Evolutionary conservation across 2,888 invertebrate species (phyloP).

Genomic region (Temnothorax unifasciatus): DNA sequence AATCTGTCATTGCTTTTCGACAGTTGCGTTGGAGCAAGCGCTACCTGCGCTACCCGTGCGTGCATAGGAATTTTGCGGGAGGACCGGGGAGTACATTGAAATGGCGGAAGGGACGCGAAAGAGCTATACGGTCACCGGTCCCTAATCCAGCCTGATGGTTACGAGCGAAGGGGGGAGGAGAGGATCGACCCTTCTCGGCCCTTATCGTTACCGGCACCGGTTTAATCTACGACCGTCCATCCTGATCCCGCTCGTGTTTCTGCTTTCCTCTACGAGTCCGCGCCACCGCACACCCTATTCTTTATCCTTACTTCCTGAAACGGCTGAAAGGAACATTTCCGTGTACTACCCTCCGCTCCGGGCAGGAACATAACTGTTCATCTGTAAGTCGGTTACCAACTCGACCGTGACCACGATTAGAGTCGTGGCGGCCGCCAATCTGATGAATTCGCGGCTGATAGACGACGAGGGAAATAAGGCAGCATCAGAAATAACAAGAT

Average conservation of each 20-base stretch:
- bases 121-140: neutral
- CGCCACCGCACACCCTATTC: slow-evolving; percentile 37
- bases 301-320: slow-evolving; percentile 44
- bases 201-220: slow-evolving; percentile 44
- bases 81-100: neutral
- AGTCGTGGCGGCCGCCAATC: slow-evolving; percentile 21
- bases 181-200: slow-evolving; percentile 26
- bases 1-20: slow-evolving; percentile 25
- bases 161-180: slow-evolving; percentile 1
- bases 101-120: slow-evolving; percentile 1
- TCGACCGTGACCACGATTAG: slow-evolving; percentile 53
- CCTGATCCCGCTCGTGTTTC: slow-evolving; percentile 16
- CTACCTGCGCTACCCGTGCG: neutral
- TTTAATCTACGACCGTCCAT: slow-evolving; percentile 47
- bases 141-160: slow-evolving; percentile 5
- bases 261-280: slow-evolving; percentile 19
- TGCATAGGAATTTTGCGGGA: neutral
- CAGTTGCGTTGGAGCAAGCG: neutral
- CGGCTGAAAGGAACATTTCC: slow-evolving; percentile 46
- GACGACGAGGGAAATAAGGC: slow-evolving; percentile 8
- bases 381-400: slow-evolving; percentile 50
- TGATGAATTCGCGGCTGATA: slow-evolving; percentile 21
- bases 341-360: slow-evolving; percentile 15
- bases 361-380: slow-evolving; percentile 27
- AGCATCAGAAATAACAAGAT: slow-evolving; percentile 21